Base-by-base conservation (phyloP, 2,888 invertebrate species). In the Leptopilina myrica region DNA sequence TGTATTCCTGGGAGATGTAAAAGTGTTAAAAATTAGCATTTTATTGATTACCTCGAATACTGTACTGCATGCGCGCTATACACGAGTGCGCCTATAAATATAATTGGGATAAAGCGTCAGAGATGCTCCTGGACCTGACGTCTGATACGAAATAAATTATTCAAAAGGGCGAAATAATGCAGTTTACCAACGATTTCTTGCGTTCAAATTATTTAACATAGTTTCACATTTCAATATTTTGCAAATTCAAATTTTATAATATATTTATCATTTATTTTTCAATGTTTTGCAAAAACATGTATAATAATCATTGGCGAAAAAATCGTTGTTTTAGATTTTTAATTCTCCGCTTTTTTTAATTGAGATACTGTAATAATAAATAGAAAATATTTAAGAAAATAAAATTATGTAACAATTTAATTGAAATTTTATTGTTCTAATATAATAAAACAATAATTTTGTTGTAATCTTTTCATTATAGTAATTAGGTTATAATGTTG, bases 21-120 rank as follows among this genome's bases (percentile, higher is more conserved):
- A 89, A 89, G 89, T 89, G 89, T 89, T 88, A 90, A 91, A 90
- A 91, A 91, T 91, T 91, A 91, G 91, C 91, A 90, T 90, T 91
- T 91, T 91, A 91, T 91, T 90, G 91, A 91, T 91, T 91, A 86
- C 89, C 87, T 86, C 84, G 86, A 85, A 86, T 85, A 82, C 76
- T 84, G 81, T 85, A 84, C 84, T 81, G 84, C 82, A 81, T 83
- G 83, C 82, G 83, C 84, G 85, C 82, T 85, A 85, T 83, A 85
- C 83, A 83, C 80, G 79, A 83, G 84, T 82, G 85, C 83, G 83
- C 82, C 85, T 86, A 86, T 86, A 88, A 86, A 87, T 87, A 86
- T 87, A 85, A 86, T 86, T 85, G 82, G 77, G 79, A 83, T 80
- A 82, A 85, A 84, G 83, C 82, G 80, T 82, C 82, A 81, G 75